A percentile compares a stretch with the other conserved stretches of the same genome.
Conservation (phyloP, 2,797 vertebrate genomes). For the Melanotaenia maccullochi region DNA sequence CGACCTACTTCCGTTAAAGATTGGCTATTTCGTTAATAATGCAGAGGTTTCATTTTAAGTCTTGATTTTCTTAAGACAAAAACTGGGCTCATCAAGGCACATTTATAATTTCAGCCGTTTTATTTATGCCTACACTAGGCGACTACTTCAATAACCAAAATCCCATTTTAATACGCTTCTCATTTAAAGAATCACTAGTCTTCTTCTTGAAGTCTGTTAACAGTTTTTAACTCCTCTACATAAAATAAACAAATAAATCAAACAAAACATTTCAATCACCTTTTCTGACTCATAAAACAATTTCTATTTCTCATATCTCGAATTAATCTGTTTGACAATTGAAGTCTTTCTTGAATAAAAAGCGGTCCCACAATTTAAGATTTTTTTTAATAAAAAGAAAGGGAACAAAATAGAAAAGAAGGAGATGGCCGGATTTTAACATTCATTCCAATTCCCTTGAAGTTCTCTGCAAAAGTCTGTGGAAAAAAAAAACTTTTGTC, state of each 20-base stretch:
- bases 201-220: not conserved
- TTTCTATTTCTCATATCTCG: slow-evolving; percentile 6
- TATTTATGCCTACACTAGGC: not conserved
- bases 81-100: slow-evolving; percentile 1
- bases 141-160: slow-evolving; percentile 10
- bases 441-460: not conserved
- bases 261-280: slow-evolving; percentile 2
- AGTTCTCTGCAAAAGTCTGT: slow-evolving; percentile 5
- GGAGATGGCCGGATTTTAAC: not conserved
- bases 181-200: slow-evolving; percentile 4
- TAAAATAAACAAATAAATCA: too few relatives aligned
- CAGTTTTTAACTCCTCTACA: slow-evolving; percentile 14
- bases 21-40: slow-evolving; percentile 1
- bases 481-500: not conserved
- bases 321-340: slow-evolving; percentile 19
- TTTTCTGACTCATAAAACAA: not conserved
- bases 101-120: slow-evolving; percentile 1
- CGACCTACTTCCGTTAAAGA: not conserved
- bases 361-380: not conserved
- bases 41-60: not conserved
- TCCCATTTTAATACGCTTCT: slow-evolving; percentile 5
- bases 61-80: not conserved
- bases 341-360: slow-evolving; percentile 1
- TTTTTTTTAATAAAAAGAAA: not conserved
- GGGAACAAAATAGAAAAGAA: not conserved